Conservation (phyloP, 92 coral and sea anemone genomes). For the Bergia puertoricense region DNA sequence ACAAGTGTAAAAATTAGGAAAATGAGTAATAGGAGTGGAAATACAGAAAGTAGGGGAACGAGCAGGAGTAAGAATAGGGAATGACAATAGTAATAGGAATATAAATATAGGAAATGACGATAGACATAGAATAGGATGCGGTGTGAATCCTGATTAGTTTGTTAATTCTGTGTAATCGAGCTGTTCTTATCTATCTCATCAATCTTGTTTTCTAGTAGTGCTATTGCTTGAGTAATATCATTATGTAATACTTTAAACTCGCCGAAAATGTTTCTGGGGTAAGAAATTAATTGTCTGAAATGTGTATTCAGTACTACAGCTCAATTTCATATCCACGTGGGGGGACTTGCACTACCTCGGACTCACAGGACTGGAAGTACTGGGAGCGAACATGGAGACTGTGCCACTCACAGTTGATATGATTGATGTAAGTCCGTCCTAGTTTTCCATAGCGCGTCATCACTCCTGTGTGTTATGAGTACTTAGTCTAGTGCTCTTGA, state of each 20-base stretch:
- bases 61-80: background rate
- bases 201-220: background rate
- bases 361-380: conserved; percentile 84
- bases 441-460: background rate
- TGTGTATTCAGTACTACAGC: conserved; percentile 70
- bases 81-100: too few relatives aligned
- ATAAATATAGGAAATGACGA: too few relatives aligned
- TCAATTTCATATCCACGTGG: conserved; percentile 88
- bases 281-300: background rate
- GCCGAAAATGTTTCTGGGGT: background rate
- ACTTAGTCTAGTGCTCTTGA: background rate
- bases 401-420: conserved; percentile 71
- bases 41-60: background rate
- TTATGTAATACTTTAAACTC: background rate
- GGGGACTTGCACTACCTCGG: conserved; percentile 93
- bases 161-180: too few relatives aligned
- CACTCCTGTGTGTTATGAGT: background rate
- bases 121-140: too few relatives aligned
- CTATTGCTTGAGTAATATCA: too few relatives aligned
- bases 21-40: background rate
- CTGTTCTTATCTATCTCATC: too few relatives aligned
- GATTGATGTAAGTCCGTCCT: conserved; percentile 63
- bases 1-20: background rate
- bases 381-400: conserved; percentile 63
- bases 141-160: too few relatives aligned